Percentiles rank a stretch among this genome's conserved stretches.
These are phyloP conservation scores for Pygocentrus nattereri DNA, from an alignment of 2,797 vertebrate species.

Conservation along the genomic window DNA sequence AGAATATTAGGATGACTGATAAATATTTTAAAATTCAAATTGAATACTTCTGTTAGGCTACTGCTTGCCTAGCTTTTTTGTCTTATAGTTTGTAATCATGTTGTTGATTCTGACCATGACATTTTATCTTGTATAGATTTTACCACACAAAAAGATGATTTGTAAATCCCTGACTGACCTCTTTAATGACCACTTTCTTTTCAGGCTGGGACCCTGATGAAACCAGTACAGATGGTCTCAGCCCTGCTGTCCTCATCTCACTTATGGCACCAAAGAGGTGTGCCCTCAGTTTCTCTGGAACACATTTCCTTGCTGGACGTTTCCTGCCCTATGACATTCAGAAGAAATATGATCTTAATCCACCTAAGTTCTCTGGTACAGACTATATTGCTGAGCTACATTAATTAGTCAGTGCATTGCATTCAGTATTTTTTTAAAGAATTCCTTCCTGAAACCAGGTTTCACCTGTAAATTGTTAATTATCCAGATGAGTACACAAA, in stretches of 20 bases:
- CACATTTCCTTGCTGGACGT: constrained; percentile 82
- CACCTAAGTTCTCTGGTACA: constrained; percentile 77
- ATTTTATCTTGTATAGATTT: too few relatives aligned
- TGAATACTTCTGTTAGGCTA: too few relatives aligned
- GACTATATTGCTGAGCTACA: constrained; percentile 77
- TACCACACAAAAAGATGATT: background rate
- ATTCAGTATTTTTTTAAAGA: background rate
- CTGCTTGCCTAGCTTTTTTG: too few relatives aligned
- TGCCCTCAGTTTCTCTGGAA: constrained; percentile 75
- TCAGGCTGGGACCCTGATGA: constrained; percentile 80
- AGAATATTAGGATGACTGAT: too few relatives aligned
- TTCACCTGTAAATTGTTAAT: background rate
- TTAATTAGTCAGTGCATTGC: background rate
- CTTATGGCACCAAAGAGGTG: constrained; percentile 80
- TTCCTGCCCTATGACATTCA: constrained; percentile 83
- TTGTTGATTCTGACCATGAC: background rate
- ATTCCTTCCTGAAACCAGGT: background rate
- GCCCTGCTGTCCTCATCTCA: constrained; percentile 81
- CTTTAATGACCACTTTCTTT: background rate
- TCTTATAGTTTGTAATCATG: too few relatives aligned
- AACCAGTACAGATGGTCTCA: constrained; percentile 68
- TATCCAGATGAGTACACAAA: background rate
- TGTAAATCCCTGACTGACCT: background rate
- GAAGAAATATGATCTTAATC: constrained; percentile 82
- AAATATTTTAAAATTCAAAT: too few relatives aligned